Evolutionary conservation across 2,888 invertebrate genomes (phyloP).

Genomic region (Melanchra persicariae): DNA sequence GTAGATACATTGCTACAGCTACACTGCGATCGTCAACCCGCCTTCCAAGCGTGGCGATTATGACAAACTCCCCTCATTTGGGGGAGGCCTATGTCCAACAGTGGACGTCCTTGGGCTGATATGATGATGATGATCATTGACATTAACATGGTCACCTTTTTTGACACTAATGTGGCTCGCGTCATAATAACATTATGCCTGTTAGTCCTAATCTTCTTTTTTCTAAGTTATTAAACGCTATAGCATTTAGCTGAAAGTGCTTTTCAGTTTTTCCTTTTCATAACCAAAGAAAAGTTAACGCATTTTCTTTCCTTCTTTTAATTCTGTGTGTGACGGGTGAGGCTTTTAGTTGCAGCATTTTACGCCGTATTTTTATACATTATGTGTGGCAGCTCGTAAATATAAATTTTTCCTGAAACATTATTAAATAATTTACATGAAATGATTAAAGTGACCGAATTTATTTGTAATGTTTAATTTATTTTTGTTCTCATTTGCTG

Average conservation of each 20-base stretch:
- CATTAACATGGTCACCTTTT: neutral
- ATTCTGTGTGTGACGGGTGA: slow-evolving; percentile 15
- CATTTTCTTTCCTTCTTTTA: slow-evolving; percentile 6
- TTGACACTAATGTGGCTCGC: neutral
- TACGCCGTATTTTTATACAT: slow-evolving; percentile 8
- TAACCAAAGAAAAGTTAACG: neutral
- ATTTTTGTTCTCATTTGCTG: slow-evolving; percentile 17
- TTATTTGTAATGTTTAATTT: slow-evolving; percentile 25
- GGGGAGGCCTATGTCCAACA: no score
- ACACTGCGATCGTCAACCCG: no score
- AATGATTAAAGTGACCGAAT: slow-evolving; percentile 38
- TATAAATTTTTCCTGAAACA: slow-evolving; percentile 27
- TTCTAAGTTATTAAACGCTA: no score
- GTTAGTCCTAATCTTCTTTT: neutral
- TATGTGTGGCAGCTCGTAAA: slow-evolving; percentile 15
- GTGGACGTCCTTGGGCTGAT: no score
- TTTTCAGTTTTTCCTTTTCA: neutral
- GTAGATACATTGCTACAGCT: no score
- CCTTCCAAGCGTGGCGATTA: no score
- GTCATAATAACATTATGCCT: neutral
- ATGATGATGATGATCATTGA: neutral
- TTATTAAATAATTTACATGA: slow-evolving; percentile 41
- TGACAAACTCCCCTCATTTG: no score
- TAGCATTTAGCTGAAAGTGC: neutral
- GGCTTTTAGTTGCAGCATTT: slow-evolving; percentile 5